A percentile compares a stretch with the other conserved stretches of the same genome.
Evolutionary conservation across 2,888 invertebrate species (phyloP).

Genomic region (Capitulum mitella): DNA sequence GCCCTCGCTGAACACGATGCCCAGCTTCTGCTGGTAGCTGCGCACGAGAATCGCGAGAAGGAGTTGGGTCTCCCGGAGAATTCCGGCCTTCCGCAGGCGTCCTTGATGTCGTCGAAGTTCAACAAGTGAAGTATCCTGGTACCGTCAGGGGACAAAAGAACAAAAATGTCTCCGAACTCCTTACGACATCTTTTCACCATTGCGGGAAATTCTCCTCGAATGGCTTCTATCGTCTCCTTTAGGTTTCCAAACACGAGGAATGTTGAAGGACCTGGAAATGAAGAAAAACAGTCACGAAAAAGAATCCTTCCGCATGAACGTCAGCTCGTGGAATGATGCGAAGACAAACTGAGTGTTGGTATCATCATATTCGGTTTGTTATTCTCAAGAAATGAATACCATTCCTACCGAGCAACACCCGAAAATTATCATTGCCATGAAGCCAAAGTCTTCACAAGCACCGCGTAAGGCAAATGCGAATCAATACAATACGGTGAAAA

Average conservation of each 20-base stretch:
- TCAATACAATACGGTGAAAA: no score
- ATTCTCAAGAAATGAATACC: no score
- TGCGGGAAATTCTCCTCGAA: neutral
- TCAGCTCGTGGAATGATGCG: no score
- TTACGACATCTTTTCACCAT: neutral
- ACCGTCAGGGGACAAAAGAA: neutral
- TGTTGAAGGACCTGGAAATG: neutral
- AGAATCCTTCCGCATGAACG: no score
- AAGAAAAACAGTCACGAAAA: no score
- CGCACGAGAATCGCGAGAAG: neutral
- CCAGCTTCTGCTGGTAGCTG: neutral
- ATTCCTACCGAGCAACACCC: no score
- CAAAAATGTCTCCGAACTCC: neutral
- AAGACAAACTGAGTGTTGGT: no score
- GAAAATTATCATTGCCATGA: no score
- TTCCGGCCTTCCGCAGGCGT: neutral
- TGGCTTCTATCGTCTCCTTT: no score
- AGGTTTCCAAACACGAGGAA: neutral
- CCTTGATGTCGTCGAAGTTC: neutral
- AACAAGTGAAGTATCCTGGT: neutral
- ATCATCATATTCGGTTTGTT: no score
- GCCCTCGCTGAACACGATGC: slow-evolving; percentile 3
- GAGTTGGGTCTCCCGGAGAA: neutral
- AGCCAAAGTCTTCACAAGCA: no score
- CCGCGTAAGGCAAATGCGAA: no score